Evolutionary conservation across 1,140 invertebrate species (phyloP).

Genomic region (Panulirus ornatus): DNA sequence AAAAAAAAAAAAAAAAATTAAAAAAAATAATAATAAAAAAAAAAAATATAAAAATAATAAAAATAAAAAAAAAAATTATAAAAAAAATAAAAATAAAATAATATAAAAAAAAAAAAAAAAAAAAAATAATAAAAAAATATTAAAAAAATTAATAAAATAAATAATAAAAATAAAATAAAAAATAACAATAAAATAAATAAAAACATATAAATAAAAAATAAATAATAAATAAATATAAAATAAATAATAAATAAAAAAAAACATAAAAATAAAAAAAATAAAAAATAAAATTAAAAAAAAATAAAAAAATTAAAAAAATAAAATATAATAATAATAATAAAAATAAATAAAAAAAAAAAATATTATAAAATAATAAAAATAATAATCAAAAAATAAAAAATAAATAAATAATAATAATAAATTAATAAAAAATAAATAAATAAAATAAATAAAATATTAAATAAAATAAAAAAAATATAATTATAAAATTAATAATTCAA

Average conservation of each 20-base stretch:
- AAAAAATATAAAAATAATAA: neutral
- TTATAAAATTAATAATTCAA: neutral
- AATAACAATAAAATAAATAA: slow-evolving; percentile 20
- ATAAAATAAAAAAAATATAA: neutral
- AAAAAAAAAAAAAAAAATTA: neutral
- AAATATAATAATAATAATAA: neutral
- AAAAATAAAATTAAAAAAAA: neutral
- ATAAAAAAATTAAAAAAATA: neutral
- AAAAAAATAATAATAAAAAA: neutral
- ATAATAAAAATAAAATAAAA: neutral
- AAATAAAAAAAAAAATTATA: neutral
- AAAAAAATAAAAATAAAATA: neutral
- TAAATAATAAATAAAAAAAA: neutral
- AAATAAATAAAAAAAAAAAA: neutral
- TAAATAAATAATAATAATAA: neutral
- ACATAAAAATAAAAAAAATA: neutral
- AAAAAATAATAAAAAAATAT: neutral
- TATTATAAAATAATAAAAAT: neutral
- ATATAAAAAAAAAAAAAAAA: neutral
- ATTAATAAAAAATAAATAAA: neutral
- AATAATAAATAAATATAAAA: neutral
- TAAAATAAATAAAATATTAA: neutral
- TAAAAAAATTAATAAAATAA: neutral
- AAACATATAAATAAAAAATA: neutral
- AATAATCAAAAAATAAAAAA: neutral